Conservation (phyloP, 2,113 vertebrate genomes). For the Atherinomorus stipes region DNA sequence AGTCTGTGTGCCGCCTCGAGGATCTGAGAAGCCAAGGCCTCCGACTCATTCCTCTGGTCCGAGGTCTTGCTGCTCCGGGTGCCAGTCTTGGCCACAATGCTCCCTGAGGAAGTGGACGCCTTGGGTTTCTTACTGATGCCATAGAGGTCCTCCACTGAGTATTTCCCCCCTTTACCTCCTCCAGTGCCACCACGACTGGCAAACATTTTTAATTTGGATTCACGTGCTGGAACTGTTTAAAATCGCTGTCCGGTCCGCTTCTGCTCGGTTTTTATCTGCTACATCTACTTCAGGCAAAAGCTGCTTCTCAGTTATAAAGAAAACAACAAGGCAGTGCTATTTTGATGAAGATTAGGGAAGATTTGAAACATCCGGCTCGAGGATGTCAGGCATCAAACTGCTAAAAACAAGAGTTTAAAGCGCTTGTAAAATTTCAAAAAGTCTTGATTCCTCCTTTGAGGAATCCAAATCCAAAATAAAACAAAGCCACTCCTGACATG, state of each 20-base stretch:
- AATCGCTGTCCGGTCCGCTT: slow-evolving; percentile 23
- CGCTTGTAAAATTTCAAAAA: slow-evolving; percentile 61
- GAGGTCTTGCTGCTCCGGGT: slow-evolving; percentile 51
- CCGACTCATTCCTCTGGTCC: slow-evolving; percentile 72
- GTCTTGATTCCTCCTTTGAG: slow-evolving; percentile 57
- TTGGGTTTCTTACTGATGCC: slow-evolving; percentile 86
- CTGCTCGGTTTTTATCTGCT: slow-evolving; percentile 28
- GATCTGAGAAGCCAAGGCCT: slow-evolving; percentile 80
- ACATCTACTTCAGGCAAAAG: slow-evolving; percentile 43
- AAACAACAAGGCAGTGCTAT: slow-evolving; percentile 71
- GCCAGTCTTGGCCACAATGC: slow-evolving; percentile 60
- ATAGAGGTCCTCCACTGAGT: slow-evolving; percentile 87
- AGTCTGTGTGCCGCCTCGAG: slow-evolving; percentile 77
- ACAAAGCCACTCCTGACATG: slow-evolving; percentile 58
- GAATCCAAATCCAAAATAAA: slow-evolving; percentile 69
- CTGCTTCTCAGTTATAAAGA: slow-evolving; percentile 38
- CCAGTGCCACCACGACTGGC: slow-evolving; percentile 77
- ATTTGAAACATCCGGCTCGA: slow-evolving; percentile 62
- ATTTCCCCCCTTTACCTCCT: slow-evolving; percentile 82
- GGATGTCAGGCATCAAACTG: slow-evolving; percentile 67
- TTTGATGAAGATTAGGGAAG: slow-evolving; percentile 63
- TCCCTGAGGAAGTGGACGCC: slow-evolving; percentile 70
- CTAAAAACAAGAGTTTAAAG: slow-evolving; percentile 56
- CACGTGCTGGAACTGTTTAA: slow-evolving; percentile 37
- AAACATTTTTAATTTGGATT: slow-evolving; percentile 75